These are phyloP conservation scores for Poicephalus meyeri DNA, from an alignment of 2,113 vertebrate species.

Conservation along the genomic window DNA sequence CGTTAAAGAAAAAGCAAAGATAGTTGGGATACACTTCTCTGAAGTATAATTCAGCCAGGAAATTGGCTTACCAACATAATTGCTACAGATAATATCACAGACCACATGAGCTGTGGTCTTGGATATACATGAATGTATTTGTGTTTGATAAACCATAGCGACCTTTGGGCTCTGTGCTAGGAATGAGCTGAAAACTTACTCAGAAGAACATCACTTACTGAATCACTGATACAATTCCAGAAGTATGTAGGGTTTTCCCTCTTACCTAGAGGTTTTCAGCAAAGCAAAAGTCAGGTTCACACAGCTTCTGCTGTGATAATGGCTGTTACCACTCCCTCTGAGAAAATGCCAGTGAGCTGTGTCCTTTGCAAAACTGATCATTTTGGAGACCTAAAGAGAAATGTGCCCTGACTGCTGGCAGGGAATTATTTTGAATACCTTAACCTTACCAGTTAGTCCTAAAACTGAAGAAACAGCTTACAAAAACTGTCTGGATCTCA, in stretches of 20 bases:
- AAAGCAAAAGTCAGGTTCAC: neutral
- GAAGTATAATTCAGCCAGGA: neutral
- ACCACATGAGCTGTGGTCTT: neutral
- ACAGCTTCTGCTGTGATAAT: neutral
- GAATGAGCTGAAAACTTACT: neutral
- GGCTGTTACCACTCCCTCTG: neutral
- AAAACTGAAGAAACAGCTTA: neutral
- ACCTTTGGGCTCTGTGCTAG: neutral
- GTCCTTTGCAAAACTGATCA: neutral
- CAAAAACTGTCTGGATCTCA: neutral
- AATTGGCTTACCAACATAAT: neutral
- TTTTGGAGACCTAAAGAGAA: neutral
- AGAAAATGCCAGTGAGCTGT: neutral
- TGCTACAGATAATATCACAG: neutral
- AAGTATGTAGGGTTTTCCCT: neutral
- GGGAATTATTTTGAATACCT: neutral
- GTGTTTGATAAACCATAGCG: neutral
- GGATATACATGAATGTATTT: neutral
- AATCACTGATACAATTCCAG: neutral
- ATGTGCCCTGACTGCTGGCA: neutral
- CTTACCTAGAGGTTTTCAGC: neutral
- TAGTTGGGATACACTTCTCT: neutral
- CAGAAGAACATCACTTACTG: neutral
- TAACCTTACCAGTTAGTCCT: neutral
- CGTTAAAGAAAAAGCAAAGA: neutral